phyloP scores from a whole-genome alignment of 1,140 invertebrate species.

The Trachelipus rathkii region DNA sequence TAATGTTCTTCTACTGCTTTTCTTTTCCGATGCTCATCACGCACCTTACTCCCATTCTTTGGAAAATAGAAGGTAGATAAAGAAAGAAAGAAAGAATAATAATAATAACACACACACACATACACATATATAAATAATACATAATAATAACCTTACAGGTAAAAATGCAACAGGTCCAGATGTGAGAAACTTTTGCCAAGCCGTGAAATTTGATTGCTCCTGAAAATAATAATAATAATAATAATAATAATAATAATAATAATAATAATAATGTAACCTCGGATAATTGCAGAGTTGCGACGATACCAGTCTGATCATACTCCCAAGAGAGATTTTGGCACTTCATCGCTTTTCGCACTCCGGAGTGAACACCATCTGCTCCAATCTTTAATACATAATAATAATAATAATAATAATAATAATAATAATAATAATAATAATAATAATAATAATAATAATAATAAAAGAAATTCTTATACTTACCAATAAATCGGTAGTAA shows the following conservation, averaged over 20 bases:
- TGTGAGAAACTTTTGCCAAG: conserved; percentile 93
- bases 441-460: background rate
- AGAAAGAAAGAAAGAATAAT: conserved; percentile 33
- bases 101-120: no score
- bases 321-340: conserved; percentile 72
- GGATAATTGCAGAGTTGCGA: conserved; percentile 76
- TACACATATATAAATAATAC: conserved; percentile 19
- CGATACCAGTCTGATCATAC: conserved; percentile 85
- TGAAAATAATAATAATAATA: background rate
- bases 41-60: background rate
- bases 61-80: background rate
- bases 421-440: background rate
- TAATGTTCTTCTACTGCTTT: no score
- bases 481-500: conserved; percentile 36
- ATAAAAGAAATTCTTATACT: background rate
- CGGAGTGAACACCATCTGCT: conserved; percentile 86
- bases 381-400: conserved; percentile 61
- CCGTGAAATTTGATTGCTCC: conserved; percentile 63
- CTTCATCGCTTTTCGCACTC: conserved; percentile 72
- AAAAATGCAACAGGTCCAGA: conserved; percentile 85
- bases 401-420: background rate
- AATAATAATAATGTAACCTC: conserved; percentile 24
- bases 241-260: background rate
- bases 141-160: conserved; percentile 61
- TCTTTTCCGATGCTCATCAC: no score